phyloP scores from a whole-genome alignment of 2,797 vertebrate species.

The Argentina silus region DNA sequence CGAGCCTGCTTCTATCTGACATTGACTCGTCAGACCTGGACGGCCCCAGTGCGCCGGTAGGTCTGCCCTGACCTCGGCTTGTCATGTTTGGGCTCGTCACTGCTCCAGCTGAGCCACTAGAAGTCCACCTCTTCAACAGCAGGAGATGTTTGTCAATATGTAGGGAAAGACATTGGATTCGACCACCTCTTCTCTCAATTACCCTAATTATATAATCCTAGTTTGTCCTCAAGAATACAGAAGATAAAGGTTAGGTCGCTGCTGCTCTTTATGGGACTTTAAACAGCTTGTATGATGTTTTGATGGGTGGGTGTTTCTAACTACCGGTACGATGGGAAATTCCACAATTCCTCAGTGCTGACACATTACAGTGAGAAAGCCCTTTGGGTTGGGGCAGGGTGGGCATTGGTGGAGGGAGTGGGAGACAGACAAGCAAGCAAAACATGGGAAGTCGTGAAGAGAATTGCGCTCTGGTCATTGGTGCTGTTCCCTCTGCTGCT shows the following conservation, averaged over 20 bases:
- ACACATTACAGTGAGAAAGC: constrained; percentile 52
- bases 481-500: no score
- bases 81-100: constrained; percentile 52
- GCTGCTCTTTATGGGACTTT: constrained; percentile 25
- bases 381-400: constrained; percentile 52
- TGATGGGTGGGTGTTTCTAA: constrained; percentile 27
- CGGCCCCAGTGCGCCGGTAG: background rate
- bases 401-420: constrained; percentile 3
- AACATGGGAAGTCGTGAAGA: no score
- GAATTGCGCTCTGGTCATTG: no score
- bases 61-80: constrained; percentile 41
- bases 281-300: constrained; percentile 10
- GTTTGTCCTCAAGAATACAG: constrained; percentile 51
- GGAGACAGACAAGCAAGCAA: constrained; percentile 46
- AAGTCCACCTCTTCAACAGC: constrained; percentile 15
- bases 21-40: constrained; percentile 9
- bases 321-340: constrained; percentile 37
- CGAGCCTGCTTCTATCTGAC: constrained; percentile 8
- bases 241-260: constrained; percentile 18
- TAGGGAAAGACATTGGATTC: background rate
- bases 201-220: constrained; percentile 52
- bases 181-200: background rate
- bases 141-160: constrained; percentile 8
- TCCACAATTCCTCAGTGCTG: constrained; percentile 51
- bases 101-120: constrained; percentile 10